These are phyloP conservation scores for Ceyx margarethae DNA, from an alignment of 2,113 vertebrate genomes.

Conservation along the genomic window DNA sequence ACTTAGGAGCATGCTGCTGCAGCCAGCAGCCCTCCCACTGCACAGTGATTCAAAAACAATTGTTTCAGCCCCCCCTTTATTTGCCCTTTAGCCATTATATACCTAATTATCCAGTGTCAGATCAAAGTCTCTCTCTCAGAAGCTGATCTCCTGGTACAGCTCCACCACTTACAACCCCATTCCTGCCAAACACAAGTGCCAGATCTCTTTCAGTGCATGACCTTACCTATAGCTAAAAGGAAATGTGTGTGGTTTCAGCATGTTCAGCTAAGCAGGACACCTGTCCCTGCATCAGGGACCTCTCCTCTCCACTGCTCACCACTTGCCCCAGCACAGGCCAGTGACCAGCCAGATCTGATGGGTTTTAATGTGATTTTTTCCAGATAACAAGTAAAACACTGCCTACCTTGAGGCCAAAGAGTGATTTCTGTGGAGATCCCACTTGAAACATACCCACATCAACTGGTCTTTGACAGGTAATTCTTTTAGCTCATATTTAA, in stretches of 20 bases:
- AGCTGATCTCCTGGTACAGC: not conserved
- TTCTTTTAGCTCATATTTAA: not conserved
- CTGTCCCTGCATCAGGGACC: not conserved
- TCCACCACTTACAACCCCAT: fast-evolving
- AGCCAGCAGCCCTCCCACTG: not conserved
- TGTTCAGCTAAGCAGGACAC: not conserved
- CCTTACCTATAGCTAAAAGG: not conserved
- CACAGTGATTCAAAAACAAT: not conserved
- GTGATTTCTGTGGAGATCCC: not conserved
- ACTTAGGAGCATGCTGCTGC: fast-evolving
- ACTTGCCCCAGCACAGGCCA: fast-evolving
- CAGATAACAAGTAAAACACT: not conserved
- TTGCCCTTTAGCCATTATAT: not conserved
- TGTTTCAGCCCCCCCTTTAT: too few relatives aligned
- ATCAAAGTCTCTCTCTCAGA: not conserved
- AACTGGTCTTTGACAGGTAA: not conserved
- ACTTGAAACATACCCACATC: not conserved
- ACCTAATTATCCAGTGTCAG: not conserved
- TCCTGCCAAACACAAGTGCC: not conserved
- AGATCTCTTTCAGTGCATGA: not conserved
- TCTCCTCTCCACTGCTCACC: not conserved
- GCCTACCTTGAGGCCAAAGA: not conserved
- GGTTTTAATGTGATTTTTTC: not conserved
- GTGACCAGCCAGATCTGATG: fast-evolving
- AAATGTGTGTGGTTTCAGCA: not conserved